phyloP scores from a whole-genome alignment of 1,140 invertebrate species.

The Dolichoris vasculosae region DNA sequence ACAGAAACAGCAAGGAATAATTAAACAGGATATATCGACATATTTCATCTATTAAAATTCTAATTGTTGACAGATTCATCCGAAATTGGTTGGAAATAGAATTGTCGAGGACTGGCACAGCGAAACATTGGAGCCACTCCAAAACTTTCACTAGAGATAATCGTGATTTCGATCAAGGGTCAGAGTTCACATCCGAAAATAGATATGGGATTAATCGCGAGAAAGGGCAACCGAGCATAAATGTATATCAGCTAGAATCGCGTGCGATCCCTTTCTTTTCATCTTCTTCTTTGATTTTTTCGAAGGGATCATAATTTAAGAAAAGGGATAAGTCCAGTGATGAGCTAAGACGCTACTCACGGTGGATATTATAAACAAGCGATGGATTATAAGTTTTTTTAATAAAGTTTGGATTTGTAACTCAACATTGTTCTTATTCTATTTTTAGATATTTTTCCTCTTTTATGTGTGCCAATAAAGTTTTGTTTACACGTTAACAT shows the following conservation, averaged over 20 bases:
- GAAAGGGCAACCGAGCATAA: not conserved
- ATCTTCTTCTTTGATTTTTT: not conserved
- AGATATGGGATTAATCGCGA: conserved; percentile 6
- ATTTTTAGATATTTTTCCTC: not conserved
- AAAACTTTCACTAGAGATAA: conserved; percentile 27
- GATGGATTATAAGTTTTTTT: conserved; percentile 31
- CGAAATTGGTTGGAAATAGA: conserved; percentile 30
- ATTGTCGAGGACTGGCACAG: not conserved
- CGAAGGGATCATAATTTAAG: not conserved
- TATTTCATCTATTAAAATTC: not conserved
- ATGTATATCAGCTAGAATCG: not conserved
- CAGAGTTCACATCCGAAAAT: not conserved
- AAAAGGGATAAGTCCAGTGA: not conserved
- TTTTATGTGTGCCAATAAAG: not conserved
- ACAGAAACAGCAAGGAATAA: not conserved
- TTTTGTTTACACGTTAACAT: not conserved
- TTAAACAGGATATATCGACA: not conserved
- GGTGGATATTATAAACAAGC: not conserved
- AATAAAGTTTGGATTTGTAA: conserved; percentile 3
- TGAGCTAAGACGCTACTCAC: not conserved
- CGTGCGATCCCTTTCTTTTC: not conserved
- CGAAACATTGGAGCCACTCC: not conserved
- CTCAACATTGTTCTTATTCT: not conserved
- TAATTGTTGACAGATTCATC: not conserved
- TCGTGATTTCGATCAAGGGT: not conserved